A percentile compares a stretch with the other conserved stretches of the same genome.
Conservation (phyloP, 2,888 invertebrate genomes). For the Stratiomys singularior region DNA sequence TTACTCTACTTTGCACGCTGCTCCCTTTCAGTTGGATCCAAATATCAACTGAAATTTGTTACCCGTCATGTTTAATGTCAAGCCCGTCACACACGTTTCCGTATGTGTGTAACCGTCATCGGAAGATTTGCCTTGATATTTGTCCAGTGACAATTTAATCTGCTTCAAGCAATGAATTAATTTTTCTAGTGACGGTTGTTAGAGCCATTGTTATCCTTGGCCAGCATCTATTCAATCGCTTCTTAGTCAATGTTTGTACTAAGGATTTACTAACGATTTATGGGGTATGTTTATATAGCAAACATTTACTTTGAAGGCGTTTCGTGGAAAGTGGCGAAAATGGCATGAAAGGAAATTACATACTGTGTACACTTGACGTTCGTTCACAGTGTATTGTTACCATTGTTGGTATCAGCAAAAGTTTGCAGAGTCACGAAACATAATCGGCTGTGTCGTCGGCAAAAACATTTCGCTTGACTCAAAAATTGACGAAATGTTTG, state of each 20-base stretch:
- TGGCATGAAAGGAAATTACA: neutral
- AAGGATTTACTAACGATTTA: conserved; percentile 50
- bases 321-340: conserved; percentile 1
- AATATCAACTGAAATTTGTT: conserved; percentile 9
- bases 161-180: conserved; percentile 38
- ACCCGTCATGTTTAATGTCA: conserved; percentile 12
- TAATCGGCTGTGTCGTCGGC: neutral
- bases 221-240: conserved; percentile 26
- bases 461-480: neutral
- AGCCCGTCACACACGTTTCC: neutral
- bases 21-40: too few species aligned
- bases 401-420: conserved; percentile 11
- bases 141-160: conserved; percentile 43
- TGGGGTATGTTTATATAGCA: conserved; percentile 48
- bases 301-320: conserved; percentile 47
- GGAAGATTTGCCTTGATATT: conserved; percentile 30
- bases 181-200: conserved; percentile 37
- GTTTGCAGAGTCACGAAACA: conserved; percentile 32
- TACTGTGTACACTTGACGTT: neutral
- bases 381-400: neutral
- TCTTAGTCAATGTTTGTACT: conserved; percentile 46
- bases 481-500: conserved; percentile 12
- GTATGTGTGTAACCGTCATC: conserved; percentile 10
- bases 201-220: conserved; percentile 26
- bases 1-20: too few species aligned